Evolutionary conservation across 2,888 invertebrate genomes (phyloP), one percentile per base, ranked within the genome.

Genomic region (Laothoe populi): DNA sequence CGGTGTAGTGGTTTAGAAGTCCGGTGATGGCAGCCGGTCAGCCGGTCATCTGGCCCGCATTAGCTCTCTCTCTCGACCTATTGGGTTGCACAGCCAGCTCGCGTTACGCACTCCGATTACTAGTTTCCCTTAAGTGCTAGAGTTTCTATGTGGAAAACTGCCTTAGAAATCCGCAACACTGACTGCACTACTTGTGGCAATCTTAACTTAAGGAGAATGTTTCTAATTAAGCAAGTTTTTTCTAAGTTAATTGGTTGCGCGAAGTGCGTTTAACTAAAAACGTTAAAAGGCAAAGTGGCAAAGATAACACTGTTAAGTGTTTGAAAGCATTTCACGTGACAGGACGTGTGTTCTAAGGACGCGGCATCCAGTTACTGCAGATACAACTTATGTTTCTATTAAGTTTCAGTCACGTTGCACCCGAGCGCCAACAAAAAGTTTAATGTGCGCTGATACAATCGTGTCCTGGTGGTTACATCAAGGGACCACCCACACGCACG

Each of bases 1-100:
- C 86, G 83, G 91, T 88, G 88, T 86, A 92, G 78, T 89, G 92
- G 80, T 67, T 90, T 88, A 92, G 90, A 92, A 92, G 88, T 84
- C 91, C 91, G 88, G 85, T 72, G 71, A 70, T 69, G 69, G 68
- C 83, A 78, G 74, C 71, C 81, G 78, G 16, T 31, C 19, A 44
- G 65, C 57, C 62, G 75, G 68, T 59, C 77, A 90, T 83, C 83
- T 90, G 90, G 84, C 79, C 81, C 75, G 81, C 79, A 87, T 86
- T 84, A 86, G 70, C 78, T 76, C 79, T 72, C 76, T 72, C 76
- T 73, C 78, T 75, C 78, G 75, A 77, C 79, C 83, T 85, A 83
- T 83, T 84, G 83, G 81, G 81, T 85, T 84, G 82, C 87, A 75
- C 11, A 10, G 58, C n/a, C 38, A 62, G 46, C 76, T 86, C 84